Evolutionary conservation across 2,888 invertebrate species (phyloP).

Genomic region (Drosophila neoperkinsi): DNA sequence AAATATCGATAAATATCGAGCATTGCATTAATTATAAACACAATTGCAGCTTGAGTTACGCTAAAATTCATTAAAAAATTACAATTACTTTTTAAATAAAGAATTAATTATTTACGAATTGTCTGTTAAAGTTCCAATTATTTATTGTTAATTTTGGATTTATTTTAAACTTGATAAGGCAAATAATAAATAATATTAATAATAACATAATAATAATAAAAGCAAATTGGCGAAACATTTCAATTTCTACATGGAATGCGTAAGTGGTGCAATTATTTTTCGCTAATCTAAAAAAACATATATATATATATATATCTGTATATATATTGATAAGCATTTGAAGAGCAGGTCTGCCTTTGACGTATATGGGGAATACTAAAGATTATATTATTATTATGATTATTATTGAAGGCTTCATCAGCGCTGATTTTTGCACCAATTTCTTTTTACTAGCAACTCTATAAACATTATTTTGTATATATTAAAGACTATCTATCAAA

Average conservation of each 20-base stretch:
- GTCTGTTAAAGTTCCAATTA: neutral
- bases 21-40: neutral
- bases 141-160: neutral
- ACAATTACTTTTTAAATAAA: neutral
- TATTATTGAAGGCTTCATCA: neutral
- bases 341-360: neutral
- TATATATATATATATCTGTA: neutral
- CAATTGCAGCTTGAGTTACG: neutral
- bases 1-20: neutral
- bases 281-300: neutral
- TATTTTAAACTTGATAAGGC: too few relatives aligned
- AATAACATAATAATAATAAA: neutral
- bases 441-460: neutral
- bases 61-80: neutral
- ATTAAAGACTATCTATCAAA: neutral
- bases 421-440: too few relatives aligned
- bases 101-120: neutral
- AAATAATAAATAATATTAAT: neutral
- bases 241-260: neutral
- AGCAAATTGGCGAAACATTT: neutral
- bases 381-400: neutral
- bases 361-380: neutral
- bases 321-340: neutral
- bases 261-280: neutral
- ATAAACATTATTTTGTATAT: neutral